Evolutionary conservation across 2,888 invertebrate genomes (phyloP).

Genomic region (Piscicola geometra): DNA sequence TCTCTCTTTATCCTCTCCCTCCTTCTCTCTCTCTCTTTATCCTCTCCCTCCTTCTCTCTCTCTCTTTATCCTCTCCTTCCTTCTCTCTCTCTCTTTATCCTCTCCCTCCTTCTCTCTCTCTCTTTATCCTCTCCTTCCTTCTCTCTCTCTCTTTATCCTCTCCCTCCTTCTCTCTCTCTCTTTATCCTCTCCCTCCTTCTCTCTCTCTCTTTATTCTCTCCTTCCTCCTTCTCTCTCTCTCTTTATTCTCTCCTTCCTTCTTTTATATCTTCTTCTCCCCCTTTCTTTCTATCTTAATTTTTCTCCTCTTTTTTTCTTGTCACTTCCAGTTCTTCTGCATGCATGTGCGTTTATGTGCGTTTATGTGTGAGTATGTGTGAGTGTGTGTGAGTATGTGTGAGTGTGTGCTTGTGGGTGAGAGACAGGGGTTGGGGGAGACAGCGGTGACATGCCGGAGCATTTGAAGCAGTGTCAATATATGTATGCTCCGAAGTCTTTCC

Average conservation of each 20-base stretch:
- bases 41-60: not conserved
- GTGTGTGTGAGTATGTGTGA: too few species aligned
- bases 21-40: not conserved
- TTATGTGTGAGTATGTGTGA: too few species aligned
- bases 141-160: too few species aligned
- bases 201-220: not conserved
- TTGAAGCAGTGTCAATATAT: too few species aligned
- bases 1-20: not conserved
- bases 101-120: too few species aligned
- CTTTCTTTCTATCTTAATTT: not conserved
- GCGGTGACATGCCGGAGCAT: too few species aligned
- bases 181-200: not conserved
- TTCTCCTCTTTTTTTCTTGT: not conserved
- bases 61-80: not conserved
- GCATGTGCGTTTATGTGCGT: too few species aligned
- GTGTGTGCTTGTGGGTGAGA: too few species aligned
- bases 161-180: not conserved
- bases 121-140: too few species aligned
- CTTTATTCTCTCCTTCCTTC: not conserved
- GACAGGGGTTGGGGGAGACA: too few species aligned
- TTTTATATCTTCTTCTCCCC: not conserved
- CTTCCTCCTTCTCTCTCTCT: not conserved
- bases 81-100: not conserved
- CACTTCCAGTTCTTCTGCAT: not conserved
- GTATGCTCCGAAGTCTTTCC: too few species aligned